A percentile compares a stretch with the other conserved stretches of the same genome.
phyloP scores from a whole-genome alignment of 2,888 invertebrate species.

The Tetragonula carbonaria region DNA sequence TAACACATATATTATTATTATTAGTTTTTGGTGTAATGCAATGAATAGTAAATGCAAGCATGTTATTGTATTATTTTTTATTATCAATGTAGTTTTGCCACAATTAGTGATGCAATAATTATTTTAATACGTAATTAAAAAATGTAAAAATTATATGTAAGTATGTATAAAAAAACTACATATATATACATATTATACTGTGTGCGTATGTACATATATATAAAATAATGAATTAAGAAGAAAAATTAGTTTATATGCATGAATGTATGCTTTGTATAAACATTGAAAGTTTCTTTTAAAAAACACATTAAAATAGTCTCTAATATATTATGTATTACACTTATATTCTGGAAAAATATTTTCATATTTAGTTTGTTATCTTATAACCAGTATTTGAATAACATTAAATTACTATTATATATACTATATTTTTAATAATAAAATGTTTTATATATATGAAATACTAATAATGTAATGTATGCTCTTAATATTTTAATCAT shows the following conservation, averaged over 20 bases:
- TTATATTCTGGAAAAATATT: constrained; percentile 12
- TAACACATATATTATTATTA: constrained; percentile 33
- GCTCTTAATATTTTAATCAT: constrained; percentile 8
- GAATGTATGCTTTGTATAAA: constrained; percentile 40
- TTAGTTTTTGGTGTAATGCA: constrained; percentile 31
- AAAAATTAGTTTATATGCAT: constrained; percentile 36
- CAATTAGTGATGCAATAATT: constrained; percentile 13
- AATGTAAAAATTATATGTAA: constrained; percentile 8
- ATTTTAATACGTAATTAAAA: constrained; percentile 13
- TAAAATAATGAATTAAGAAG: constrained; percentile 28
- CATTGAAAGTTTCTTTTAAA: constrained; percentile 14
- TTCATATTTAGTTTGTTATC: constrained; percentile 33
- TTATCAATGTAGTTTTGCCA: constrained; percentile 18
- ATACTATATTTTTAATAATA: not conserved
- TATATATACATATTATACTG: not conserved
- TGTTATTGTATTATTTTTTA: constrained; percentile 27
- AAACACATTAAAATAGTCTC: not conserved
- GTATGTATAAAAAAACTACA: not conserved
- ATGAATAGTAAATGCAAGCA: constrained; percentile 40
- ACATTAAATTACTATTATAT: not conserved
- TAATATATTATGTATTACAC: not conserved
- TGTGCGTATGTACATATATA: constrained; percentile 1
- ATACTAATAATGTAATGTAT: constrained; percentile 19
- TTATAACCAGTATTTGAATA: constrained; percentile 14
- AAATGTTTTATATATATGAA: constrained; percentile 19